These are phyloP conservation scores for Leiothrix lutea DNA, from an alignment of 2,113 vertebrate genomes.

Conservation along the genomic window DNA sequence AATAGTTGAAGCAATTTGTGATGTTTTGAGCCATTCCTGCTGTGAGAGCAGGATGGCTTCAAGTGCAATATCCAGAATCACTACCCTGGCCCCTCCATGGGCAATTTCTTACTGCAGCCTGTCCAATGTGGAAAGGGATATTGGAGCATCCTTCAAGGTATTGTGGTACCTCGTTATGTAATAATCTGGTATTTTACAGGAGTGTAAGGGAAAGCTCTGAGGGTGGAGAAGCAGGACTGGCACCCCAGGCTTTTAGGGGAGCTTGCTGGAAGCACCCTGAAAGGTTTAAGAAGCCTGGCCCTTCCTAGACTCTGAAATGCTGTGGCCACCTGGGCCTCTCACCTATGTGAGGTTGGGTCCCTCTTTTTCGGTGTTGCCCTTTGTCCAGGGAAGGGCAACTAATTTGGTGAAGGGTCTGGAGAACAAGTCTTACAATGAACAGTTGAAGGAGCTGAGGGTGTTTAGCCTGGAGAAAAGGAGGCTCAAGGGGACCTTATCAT, in stretches of 20 bases:
- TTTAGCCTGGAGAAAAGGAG: neutral
- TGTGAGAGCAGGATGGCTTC: rapidly evolving
- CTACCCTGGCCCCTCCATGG: rapidly evolving
- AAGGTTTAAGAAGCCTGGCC: neutral
- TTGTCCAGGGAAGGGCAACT: neutral
- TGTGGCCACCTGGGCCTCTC: no score
- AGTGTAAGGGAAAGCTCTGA: neutral
- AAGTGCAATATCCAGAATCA: neutral
- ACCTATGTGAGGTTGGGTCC: rapidly evolving
- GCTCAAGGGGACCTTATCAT: neutral
- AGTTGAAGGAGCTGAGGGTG: neutral
- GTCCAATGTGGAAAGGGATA: neutral
- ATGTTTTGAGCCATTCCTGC: neutral
- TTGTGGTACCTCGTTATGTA: rapidly evolving
- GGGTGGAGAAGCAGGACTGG: neutral
- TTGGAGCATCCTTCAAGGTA: neutral
- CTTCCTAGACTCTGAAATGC: neutral
- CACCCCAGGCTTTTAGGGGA: neutral
- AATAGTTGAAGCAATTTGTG: neutral
- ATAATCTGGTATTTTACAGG: rapidly evolving
- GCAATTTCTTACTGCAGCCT: neutral
- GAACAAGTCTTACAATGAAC: neutral
- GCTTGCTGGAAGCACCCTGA: neutral
- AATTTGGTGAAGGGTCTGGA: neutral
- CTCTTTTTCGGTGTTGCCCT: neutral